Conservation (phyloP, 2,888 invertebrate species). For the Agrotis clavis region DNA sequence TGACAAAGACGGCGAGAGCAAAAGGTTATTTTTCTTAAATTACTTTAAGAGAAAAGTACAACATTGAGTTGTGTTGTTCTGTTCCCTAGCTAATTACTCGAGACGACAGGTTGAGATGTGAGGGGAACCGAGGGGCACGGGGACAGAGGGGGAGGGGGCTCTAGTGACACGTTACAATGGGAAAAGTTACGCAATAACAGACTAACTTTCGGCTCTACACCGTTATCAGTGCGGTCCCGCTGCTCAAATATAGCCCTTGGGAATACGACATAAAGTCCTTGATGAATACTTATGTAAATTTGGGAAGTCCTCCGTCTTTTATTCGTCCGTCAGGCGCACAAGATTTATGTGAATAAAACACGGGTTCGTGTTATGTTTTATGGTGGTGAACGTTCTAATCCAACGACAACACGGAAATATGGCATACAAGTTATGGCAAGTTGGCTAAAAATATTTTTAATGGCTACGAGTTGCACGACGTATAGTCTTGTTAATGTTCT, state of each 20-base stretch:
- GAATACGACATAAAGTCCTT: constrained; percentile 61
- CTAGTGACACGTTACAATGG: constrained; percentile 81
- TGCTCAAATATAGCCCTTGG: constrained; percentile 69
- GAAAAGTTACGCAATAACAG: constrained; percentile 85
- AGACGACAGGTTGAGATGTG: constrained; percentile 61
- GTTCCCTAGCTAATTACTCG: constrained; percentile 76
- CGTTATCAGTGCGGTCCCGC: constrained; percentile 57
- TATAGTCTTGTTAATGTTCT: constrained; percentile 10
- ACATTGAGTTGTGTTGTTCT: constrained; percentile 65
- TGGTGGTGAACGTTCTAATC: constrained; percentile 68
- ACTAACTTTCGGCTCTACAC: constrained; percentile 72
- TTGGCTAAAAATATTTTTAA: constrained; percentile 60
- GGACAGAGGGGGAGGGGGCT: constrained; percentile 35
- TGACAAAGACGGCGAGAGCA: constrained; percentile 35
- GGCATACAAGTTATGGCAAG: constrained; percentile 48
- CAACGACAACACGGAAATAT: constrained; percentile 66
- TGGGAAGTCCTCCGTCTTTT: constrained; percentile 68
- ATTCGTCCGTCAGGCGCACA: constrained; percentile 72
- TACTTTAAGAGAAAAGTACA: constrained; percentile 69
- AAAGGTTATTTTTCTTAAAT: constrained; percentile 72
- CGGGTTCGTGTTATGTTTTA: constrained; percentile 72
- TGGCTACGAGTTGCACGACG: constrained; percentile 24
- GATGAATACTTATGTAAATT: constrained; percentile 53
- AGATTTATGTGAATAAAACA: constrained; percentile 80
- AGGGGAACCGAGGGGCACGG: constrained; percentile 28